Base-by-base conservation (phyloP, 2,888 invertebrate species). In the Melanargia galathea region DNA sequence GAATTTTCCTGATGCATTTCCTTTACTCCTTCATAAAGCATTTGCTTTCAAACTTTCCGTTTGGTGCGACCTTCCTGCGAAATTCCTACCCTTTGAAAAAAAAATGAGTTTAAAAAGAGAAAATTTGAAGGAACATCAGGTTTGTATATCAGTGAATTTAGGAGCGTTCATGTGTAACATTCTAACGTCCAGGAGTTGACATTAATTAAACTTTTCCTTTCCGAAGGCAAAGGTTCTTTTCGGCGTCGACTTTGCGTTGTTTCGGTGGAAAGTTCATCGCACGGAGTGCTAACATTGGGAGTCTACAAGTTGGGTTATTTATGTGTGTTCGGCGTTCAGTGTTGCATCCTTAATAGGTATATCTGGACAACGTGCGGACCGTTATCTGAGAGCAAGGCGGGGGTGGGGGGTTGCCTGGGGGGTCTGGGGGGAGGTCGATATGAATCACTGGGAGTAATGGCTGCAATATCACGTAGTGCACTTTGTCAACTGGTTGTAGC, bases 381-480 rank as follows among this genome's bases (percentile, higher is more conserved):
- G 85, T 86, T 85, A 85, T 82, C 83, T 84, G 80, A 75, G 81
- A 80, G 75, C 73, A 73, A 81, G 78, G 76, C 74, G 73, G 74
- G 72, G 78, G 67, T 64, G 79, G 77, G 75, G 75, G 71, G 75
- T 77, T 74, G 66, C 69, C 72, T 74, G 74, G 74, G 73, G 65
- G 66, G 70, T 71, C 70, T 76, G 82, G 83, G 81, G 80, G 81
- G n/a, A n/a, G 74, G 66, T 69, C 81, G 87, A 88, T 88, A 90
- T 90, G 90, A 90, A 91, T 91, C 90, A 90, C 90, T 71, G 80
- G 84, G 88, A 90, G 87, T 90, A 90, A 90, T 90, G 90, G 90
- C 85, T 84, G 87, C 87, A 90, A 90, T 91, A 90, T 89, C 90
- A 90, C 91, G 91, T 90, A 91, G 84, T 88, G 90, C 89, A 91